These are phyloP conservation scores for Diachrysia chrysitis DNA, from an alignment of 2,888 invertebrate genomes.

Conservation along the genomic window DNA sequence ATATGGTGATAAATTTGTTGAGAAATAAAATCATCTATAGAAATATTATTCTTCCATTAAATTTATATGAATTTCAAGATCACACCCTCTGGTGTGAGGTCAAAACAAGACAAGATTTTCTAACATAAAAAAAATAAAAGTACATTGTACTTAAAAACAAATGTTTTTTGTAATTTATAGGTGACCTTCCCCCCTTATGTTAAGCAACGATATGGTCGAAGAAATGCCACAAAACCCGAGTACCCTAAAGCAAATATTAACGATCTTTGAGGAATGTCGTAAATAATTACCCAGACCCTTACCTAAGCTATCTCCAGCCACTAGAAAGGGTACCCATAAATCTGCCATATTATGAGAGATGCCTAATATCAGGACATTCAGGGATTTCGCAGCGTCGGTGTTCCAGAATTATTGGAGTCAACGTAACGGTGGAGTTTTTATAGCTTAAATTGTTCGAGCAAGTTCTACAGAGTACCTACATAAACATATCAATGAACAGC, in stretches of 20 bases:
- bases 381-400: conserved; percentile 10
- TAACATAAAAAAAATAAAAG: no score
- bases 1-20: no score
- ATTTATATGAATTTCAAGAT: no score
- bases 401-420: neutral
- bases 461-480: no score
- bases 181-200: neutral
- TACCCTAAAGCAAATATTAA: neutral
- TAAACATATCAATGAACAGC: neutral
- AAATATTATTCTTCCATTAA: no score
- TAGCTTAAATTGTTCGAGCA: neutral
- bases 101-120: no score
- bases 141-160: no score
- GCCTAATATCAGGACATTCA: conserved; percentile 20
- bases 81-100: no score
- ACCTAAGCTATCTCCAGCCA: conserved; percentile 21
- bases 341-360: conserved; percentile 26
- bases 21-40: no score
- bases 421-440: neutral
- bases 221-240: neutral
- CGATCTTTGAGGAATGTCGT: conserved; percentile 1
- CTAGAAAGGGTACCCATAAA: conserved; percentile 41
- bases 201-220: neutral
- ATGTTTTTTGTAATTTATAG: neutral
- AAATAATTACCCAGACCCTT: conserved; percentile 14